A percentile compares a stretch with the other conserved stretches of the same genome.
Evolutionary conservation across 2,113 vertebrate species (phyloP).

Genomic region (Mustela nigripes): DNA sequence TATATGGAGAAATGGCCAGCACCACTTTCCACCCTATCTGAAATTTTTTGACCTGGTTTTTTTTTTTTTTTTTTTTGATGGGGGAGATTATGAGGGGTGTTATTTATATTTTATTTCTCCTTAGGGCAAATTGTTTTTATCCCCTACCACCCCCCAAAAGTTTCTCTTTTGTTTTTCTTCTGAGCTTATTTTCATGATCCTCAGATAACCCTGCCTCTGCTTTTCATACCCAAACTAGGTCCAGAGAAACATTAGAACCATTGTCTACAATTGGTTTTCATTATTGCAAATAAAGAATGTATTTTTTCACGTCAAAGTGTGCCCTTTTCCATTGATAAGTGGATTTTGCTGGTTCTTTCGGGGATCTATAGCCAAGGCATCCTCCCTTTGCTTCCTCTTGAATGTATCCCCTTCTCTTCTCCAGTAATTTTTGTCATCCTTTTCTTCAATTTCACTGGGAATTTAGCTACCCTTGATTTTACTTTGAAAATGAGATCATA

Average conservation of each 20-base stretch:
- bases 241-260: background rate
- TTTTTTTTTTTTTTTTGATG: background rate
- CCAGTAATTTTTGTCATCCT: background rate
- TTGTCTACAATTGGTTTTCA: background rate
- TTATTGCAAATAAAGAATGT: background rate
- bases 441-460: background rate
- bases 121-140: background rate
- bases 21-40: background rate
- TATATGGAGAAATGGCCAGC: background rate
- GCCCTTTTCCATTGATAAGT: background rate
- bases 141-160: background rate
- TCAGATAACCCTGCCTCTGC: background rate
- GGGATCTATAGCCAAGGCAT: background rate
- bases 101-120: background rate
- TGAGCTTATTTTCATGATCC: background rate
- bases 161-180: background rate
- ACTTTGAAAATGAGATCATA: background rate
- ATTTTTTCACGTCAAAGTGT: background rate
- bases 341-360: background rate
- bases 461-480: background rate
- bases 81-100: accelerated
- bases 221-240: background rate
- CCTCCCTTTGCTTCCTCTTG: background rate
- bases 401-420: background rate
- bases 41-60: background rate